Percentiles rank a stretch among this genome's conserved stretches.
Conservation (phyloP, 2,797 vertebrate species). For the Chelon auratus region DNA sequence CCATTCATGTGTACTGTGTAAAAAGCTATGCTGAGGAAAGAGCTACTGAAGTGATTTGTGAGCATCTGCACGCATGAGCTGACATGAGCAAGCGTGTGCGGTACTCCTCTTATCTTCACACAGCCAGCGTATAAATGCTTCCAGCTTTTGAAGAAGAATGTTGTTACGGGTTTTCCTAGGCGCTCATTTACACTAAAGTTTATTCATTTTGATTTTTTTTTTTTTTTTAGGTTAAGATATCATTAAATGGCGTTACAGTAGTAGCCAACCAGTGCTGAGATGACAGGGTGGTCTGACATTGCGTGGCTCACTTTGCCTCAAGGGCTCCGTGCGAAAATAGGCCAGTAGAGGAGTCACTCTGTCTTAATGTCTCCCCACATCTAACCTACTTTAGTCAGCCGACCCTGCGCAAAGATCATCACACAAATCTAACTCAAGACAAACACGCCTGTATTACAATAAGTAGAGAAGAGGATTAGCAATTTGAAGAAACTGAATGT, state of each 20-base stretch:
- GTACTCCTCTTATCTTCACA: slow-evolving; percentile 39
- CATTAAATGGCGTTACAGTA: slow-evolving; percentile 5
- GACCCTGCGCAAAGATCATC: slow-evolving; percentile 14
- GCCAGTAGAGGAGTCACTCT: slow-evolving; percentile 71
- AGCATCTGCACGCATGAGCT: slow-evolving; percentile 47
- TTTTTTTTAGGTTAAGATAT: neutral
- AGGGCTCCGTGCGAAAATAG: slow-evolving; percentile 76
- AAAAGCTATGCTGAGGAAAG: slow-evolving; percentile 27
- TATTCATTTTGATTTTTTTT: neutral
- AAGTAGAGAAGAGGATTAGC: neutral
- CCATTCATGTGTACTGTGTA: slow-evolving; percentile 36
- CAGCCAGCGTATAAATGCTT: slow-evolving; percentile 34
- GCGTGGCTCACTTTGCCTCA: slow-evolving; percentile 63
- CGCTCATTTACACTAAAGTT: neutral
- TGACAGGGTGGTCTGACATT: slow-evolving; percentile 61
- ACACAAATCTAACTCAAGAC: neutral
- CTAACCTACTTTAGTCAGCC: slow-evolving; percentile 76
- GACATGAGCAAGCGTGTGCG: slow-evolving; percentile 21
- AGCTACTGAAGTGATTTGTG: slow-evolving; percentile 21
- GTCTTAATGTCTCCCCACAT: slow-evolving; percentile 65
- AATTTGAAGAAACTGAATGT: neutral
- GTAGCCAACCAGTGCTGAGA: slow-evolving; percentile 55
- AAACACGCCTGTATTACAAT: neutral
- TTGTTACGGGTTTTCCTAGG: neutral
- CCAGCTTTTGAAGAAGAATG: slow-evolving; percentile 1